phyloP scores from a whole-genome alignment of 2,113 vertebrate genomes.

The Chaetops frenatus region DNA sequence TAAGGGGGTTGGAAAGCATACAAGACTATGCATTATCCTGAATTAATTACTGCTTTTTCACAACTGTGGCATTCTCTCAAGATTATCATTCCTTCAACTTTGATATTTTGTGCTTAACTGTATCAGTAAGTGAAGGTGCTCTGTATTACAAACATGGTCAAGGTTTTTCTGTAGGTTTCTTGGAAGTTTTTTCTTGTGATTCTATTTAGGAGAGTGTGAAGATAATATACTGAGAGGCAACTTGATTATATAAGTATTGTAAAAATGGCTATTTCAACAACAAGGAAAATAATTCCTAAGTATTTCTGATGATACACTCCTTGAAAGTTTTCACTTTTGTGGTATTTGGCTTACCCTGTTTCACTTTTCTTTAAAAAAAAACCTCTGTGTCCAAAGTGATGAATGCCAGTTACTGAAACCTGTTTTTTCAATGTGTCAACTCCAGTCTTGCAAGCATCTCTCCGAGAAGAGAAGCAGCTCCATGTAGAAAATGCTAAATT shows the following conservation, averaged over 20 bases:
- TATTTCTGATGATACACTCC: not conserved
- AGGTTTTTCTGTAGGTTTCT: not conserved
- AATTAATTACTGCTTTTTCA: not conserved
- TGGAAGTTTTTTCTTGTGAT: not conserved
- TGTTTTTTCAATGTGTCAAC: not conserved
- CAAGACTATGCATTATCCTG: not conserved
- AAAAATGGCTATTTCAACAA: not conserved
- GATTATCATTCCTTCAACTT: not conserved
- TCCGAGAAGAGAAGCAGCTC: slow-evolving; percentile 93
- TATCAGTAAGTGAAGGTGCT: not conserved
- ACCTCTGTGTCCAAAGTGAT: not conserved
- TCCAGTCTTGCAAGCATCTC: slow-evolving; percentile 86
- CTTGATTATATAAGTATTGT: not conserved
- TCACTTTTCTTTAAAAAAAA: not conserved
- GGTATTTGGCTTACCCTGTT: not conserved
- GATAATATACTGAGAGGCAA: not conserved
- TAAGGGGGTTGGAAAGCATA: not conserved
- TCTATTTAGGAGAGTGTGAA: not conserved
- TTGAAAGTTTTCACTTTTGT: not conserved
- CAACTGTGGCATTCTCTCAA: not conserved
- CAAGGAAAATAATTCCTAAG: not conserved
- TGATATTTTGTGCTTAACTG: not conserved
- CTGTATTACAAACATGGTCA: not conserved
- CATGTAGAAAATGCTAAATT: slow-evolving; percentile 92
- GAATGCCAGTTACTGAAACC: not conserved